Evolutionary conservation across 2,113 vertebrate species (phyloP).

Genomic region (Prolemur simus): DNA sequence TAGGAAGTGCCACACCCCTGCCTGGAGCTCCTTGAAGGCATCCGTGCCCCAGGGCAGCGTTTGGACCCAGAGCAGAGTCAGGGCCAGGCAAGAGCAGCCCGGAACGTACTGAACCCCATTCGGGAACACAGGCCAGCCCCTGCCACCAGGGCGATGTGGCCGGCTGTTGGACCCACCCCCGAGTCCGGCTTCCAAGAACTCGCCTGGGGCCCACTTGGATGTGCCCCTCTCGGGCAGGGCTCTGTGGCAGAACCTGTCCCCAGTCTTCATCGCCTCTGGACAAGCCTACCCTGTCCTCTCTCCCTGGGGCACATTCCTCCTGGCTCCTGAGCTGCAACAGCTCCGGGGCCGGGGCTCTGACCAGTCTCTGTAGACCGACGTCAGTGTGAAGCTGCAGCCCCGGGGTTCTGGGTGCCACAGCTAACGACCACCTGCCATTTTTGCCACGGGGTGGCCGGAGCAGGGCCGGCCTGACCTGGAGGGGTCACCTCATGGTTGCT

Average conservation of each 20-base stretch:
- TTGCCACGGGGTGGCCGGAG: neutral
- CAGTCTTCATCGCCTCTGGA: too few relatives aligned
- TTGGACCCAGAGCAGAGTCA: neutral
- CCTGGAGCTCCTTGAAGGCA: neutral
- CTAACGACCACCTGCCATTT: neutral
- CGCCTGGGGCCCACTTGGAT: neutral
- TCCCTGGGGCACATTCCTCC: neutral
- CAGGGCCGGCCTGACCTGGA: neutral
- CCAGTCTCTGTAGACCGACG: neutral
- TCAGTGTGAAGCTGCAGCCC: neutral
- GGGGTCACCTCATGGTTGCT: neutral
- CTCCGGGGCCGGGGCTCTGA: neutral
- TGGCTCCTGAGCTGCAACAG: neutral
- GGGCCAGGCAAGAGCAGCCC: neutral
- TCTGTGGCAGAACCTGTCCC: neutral
- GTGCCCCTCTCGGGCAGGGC: neutral
- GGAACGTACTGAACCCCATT: neutral
- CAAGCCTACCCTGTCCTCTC: too few relatives aligned
- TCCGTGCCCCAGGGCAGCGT: neutral
- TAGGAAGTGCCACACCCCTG: neutral
- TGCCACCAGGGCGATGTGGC: neutral
- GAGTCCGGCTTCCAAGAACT: neutral
- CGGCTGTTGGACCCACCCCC: neutral
- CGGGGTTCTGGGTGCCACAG: neutral
- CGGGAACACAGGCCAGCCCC: neutral